Evolutionary conservation across 2,888 invertebrate species (phyloP), one percentile per base, ranked within the genome.

Genomic region (Rotaria magnacalcarata): DNA sequence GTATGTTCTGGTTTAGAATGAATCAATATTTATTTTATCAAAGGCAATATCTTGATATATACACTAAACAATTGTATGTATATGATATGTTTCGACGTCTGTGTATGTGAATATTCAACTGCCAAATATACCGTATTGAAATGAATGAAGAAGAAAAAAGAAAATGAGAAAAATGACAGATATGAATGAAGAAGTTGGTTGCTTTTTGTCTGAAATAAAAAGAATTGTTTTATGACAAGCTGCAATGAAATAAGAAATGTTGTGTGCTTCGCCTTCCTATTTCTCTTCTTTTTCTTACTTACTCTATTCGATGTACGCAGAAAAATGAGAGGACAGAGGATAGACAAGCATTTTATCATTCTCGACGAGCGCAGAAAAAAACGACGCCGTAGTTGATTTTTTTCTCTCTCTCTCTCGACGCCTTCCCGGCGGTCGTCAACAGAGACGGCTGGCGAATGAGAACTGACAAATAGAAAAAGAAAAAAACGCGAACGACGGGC

Each of bases 11-110:
- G 67, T 67, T 19, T 19, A 34, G 34, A 67, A 67, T 41, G 34
- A 67, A 67, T 67, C 67, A 67, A 19, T 67, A 67, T 67, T 67
- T 67, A 67, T 67, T 67, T 67, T 67, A 67, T 67, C 34, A 67
- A 67, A 67, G 27, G 19, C 67, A 54, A 54, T 54, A 52, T 54
- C 54, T 54, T 54, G 54, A 52, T 54, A 54, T 54, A 54, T 54
- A 21, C 3, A 67, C 67, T 67, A 67, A 67, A 67, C 67, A 67
- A 67, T 67, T 67, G 67, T 34, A 67, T 41, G 67, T 67, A 16
- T 67, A 19, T 67, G 67, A 67, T 67, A 67, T 16, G 27, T 67
- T 34, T 67, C 34, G 67, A 14, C 41, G 67, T 27, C 10, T 60
- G 60, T 47, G 47, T 52, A 14, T 14, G 52, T 67, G 19, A 67